Percentiles rank a stretch among this genome's conserved stretches.
phyloP scores from a whole-genome alignment of 1,140 invertebrate species.

The Drosophila sechellia region DNA sequence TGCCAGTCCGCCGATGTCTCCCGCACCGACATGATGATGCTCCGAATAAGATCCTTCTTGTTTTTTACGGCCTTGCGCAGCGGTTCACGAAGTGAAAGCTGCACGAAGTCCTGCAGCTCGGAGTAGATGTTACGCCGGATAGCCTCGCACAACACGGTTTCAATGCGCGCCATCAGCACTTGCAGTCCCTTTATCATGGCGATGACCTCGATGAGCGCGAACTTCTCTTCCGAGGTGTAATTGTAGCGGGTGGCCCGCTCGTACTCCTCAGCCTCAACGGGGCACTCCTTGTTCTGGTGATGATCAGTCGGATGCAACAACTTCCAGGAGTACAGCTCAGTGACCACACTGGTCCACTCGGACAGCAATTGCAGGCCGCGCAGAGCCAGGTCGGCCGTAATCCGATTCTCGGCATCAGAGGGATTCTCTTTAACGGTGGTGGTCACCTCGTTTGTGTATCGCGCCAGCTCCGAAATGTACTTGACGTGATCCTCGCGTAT shows the following conservation, averaged over 20 bases:
- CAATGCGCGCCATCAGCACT: slow-evolving; percentile 98
- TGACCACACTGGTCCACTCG: slow-evolving; percentile 98
- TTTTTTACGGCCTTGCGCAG: slow-evolving; percentile 98
- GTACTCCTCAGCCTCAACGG: slow-evolving; percentile 99
- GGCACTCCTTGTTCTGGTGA: slow-evolving; percentile 97
- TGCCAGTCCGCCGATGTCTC: slow-evolving; percentile 99
- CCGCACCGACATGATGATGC: slow-evolving; percentile 96
- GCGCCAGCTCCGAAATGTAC: slow-evolving; percentile 98
- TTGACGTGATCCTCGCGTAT: slow-evolving; percentile 98
- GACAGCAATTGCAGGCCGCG: slow-evolving; percentile 96
- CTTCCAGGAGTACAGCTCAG: slow-evolving; percentile 99
- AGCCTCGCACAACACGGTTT: slow-evolving; percentile 98
- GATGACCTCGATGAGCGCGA: slow-evolving; percentile 98
- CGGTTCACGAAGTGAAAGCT: slow-evolving; percentile 95
- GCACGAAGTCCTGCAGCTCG: slow-evolving; percentile 99
- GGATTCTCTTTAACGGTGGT: slow-evolving; percentile 97
- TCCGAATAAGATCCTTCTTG: slow-evolving; percentile 98
- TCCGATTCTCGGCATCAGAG: slow-evolving; percentile 96
- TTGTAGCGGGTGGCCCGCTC: slow-evolving; percentile 99
- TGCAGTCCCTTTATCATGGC: slow-evolving; percentile 99
- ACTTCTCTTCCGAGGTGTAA: slow-evolving; percentile 98
- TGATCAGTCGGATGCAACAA: slow-evolving; percentile 98
- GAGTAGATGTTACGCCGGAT: slow-evolving; percentile 98
- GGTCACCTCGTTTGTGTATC: slow-evolving; percentile 97
- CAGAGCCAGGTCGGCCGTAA: slow-evolving; percentile 95